These are phyloP conservation scores for Aspidapion aeneum DNA, from an alignment of 2,888 invertebrate genomes.

Conservation along the genomic window DNA sequence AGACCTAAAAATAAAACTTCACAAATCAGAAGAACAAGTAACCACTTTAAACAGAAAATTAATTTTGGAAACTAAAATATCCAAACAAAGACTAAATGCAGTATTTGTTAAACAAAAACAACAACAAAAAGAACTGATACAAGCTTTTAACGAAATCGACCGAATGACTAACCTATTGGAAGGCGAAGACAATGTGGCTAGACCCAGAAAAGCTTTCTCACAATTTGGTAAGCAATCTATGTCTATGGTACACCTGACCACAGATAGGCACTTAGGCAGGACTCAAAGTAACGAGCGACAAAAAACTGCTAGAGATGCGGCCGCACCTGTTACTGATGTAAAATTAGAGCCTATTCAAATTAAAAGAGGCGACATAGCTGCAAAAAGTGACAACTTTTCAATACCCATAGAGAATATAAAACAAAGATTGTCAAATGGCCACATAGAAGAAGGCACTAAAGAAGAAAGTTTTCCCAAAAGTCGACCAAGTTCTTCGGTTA, in stretches of 20 bases:
- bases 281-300: conserved; percentile 16
- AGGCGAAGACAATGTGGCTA: conserved; percentile 40
- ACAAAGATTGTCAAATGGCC: conserved; percentile 47
- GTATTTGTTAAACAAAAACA: conserved; percentile 71
- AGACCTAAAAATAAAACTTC: conserved; percentile 52
- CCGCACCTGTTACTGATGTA: conserved; percentile 46
- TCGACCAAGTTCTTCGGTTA: conserved; percentile 31
- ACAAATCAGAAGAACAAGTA: conserved; percentile 62
- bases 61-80: conserved; percentile 70
- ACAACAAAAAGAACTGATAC: conserved; percentile 62
- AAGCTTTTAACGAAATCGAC: conserved; percentile 59
- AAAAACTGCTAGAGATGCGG: conserved; percentile 11
- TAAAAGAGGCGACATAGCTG: not conserved
- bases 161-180: conserved; percentile 58
- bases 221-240: conserved; percentile 28
- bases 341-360: conserved; percentile 35
- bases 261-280: conserved; percentile 16
- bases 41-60: conserved; percentile 65
- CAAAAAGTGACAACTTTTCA: conserved; percentile 46
- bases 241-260: conserved; percentile 29
- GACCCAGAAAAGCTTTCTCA: conserved; percentile 28
- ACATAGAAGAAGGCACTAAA: not conserved
- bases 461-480: conserved; percentile 18
- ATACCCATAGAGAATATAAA: conserved; percentile 56
- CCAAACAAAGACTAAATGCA: conserved; percentile 63